Conservation (phyloP, 2,113 vertebrate species). For the Anoura caudifer region DNA sequence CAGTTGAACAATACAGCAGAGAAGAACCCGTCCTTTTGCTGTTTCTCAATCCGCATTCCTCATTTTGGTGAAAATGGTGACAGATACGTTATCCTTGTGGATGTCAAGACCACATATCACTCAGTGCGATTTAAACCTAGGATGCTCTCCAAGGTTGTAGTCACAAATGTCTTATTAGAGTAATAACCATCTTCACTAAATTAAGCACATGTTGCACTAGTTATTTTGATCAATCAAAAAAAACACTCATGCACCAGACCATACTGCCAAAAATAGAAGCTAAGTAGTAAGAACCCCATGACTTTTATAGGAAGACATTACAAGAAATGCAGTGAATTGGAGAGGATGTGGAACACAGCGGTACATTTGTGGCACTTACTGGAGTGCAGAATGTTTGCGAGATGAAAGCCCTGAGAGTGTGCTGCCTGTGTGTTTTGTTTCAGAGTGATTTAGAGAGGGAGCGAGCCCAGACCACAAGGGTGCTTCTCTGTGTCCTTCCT, state of each 20-base stretch:
- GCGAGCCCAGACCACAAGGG: neutral
- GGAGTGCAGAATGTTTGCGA: neutral
- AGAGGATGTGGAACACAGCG: neutral
- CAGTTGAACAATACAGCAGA: neutral
- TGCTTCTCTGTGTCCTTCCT: neutral
- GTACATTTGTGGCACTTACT: neutral
- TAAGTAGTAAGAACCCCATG: neutral
- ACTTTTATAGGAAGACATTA: neutral
- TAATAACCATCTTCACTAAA: neutral
- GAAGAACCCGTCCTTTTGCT: neutral
- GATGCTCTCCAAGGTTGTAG: neutral
- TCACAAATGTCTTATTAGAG: neutral
- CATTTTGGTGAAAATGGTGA: neutral
- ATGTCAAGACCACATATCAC: neutral
- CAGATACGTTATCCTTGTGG: neutral
- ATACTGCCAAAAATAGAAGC: neutral
- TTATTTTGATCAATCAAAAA: neutral
- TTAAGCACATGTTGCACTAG: neutral
- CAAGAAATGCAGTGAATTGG: no score
- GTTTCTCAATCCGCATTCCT: neutral
- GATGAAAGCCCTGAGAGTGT: neutral
- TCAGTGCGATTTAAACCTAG: neutral
- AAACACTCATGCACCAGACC: neutral
- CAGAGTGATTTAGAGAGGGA: neutral
- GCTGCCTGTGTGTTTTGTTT: neutral